Conservation (phyloP, 2,888 invertebrate species). For the Dione juno region DNA sequence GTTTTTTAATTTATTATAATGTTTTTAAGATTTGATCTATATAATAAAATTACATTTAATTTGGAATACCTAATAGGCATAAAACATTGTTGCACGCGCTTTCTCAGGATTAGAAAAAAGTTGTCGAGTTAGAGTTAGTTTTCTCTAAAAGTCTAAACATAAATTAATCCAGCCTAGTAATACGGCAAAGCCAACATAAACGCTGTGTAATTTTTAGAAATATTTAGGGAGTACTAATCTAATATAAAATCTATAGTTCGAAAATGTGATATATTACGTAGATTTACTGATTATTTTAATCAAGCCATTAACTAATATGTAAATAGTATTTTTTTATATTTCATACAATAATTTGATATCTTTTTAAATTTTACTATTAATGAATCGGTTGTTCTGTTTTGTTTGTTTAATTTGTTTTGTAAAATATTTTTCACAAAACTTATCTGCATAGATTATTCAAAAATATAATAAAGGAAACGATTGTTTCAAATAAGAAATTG, state of each 20-base stretch:
- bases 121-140: constrained; percentile 52
- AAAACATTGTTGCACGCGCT: constrained; percentile 64
- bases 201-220: not conserved
- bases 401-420: too few relatives aligned
- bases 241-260: not conserved
- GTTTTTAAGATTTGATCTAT: too few relatives aligned
- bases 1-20: too few relatives aligned
- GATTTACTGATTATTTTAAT: too few relatives aligned
- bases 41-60: constrained; percentile 57
- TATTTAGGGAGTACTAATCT: too few relatives aligned
- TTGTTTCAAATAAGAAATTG: too few relatives aligned
- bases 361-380: not conserved
- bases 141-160: constrained; percentile 44
- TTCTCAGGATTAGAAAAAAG: constrained; percentile 58
- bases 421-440: too few relatives aligned
- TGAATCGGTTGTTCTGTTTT: not conserved
- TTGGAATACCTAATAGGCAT: constrained; percentile 69
- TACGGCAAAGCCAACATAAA: not conserved
- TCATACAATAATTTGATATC: not conserved
- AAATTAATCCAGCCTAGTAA: not conserved
- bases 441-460: too few relatives aligned
- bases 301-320: too few relatives aligned
- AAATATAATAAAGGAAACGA: too few relatives aligned
- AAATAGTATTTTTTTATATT: not conserved
- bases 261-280: too few relatives aligned